Percentiles rank a stretch among this genome's conserved stretches.
Evolutionary conservation across 2,888 invertebrate species (phyloP).

Genomic region (Drosophila multiciliata): DNA sequence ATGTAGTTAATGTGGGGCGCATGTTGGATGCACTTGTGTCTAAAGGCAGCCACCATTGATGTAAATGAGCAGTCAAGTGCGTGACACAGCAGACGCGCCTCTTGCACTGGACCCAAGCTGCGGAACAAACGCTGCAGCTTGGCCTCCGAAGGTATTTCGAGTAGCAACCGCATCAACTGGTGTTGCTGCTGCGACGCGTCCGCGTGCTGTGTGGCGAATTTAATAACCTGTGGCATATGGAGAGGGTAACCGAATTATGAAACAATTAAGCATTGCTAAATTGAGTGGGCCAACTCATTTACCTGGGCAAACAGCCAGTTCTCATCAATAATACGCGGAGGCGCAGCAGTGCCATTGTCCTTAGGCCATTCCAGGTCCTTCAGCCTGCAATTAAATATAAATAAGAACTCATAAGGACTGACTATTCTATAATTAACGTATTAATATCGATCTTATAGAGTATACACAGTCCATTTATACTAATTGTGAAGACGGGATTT

Average conservation of each 20-base stretch:
- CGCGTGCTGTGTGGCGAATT: conserved; percentile 79
- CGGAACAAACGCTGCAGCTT: conserved; percentile 85
- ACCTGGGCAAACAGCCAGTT: conserved; percentile 84
- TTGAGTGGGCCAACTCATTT: conserved; percentile 57
- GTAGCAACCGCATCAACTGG: conserved; percentile 80
- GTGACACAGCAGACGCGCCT: conserved; percentile 85
- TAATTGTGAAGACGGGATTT: background rate
- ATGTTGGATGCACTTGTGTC: conserved; percentile 84
- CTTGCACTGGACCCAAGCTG: conserved; percentile 67
- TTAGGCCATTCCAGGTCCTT: conserved; percentile 65
- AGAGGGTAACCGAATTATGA: conserved; percentile 6
- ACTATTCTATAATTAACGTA: background rate
- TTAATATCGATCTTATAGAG: background rate
- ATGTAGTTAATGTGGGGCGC: conserved; percentile 85
- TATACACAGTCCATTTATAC: background rate
- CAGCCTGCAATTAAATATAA: conserved; percentile 59
- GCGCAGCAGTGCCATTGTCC: conserved; percentile 58
- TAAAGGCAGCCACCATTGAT: conserved; percentile 85
- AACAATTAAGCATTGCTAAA: conserved; percentile 14
- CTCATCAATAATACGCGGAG: conserved; percentile 83
- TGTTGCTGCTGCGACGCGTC: conserved; percentile 79
- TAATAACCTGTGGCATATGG: conserved; percentile 78
- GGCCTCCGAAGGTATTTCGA: conserved; percentile 84
- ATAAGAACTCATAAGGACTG: conserved; percentile 42
- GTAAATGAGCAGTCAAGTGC: conserved; percentile 86